phyloP scores from a whole-genome alignment of 2,113 vertebrate genomes.

The Tapirus terrestris region DNA sequence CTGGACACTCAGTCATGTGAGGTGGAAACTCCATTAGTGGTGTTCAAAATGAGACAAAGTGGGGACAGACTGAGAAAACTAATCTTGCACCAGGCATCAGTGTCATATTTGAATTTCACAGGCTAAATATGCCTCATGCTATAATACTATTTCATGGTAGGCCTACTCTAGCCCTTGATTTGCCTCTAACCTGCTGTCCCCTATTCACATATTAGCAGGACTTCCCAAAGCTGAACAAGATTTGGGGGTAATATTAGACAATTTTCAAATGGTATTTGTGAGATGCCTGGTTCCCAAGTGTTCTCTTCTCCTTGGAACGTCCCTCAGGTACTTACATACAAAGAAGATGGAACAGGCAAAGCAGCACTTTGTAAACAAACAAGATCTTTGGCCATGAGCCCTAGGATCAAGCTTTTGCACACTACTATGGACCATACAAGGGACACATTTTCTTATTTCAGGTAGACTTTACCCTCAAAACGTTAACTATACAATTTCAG shows the following conservation, averaged over 20 bases:
- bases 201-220: neutral
- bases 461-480: neutral
- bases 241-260: neutral
- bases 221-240: neutral
- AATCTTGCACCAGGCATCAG: neutral
- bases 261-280: neutral
- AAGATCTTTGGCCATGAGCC: neutral
- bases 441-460: neutral
- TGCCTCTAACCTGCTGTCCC: neutral
- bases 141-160: neutral
- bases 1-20: neutral
- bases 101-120: neutral
- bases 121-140: neutral
- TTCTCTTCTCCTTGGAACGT: neutral
- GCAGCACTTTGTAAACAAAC: neutral
- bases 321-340: neutral
- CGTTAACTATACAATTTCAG: neutral
- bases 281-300: no score
- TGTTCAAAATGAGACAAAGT: neutral
- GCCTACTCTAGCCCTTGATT: neutral
- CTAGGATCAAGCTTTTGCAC: neutral
- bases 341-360: neutral
- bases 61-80: neutral
- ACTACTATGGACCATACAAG: neutral
- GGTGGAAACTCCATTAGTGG: no score